phyloP scores from a whole-genome alignment of 2,797 vertebrate genomes.

The Myiotriccus ornatus region DNA sequence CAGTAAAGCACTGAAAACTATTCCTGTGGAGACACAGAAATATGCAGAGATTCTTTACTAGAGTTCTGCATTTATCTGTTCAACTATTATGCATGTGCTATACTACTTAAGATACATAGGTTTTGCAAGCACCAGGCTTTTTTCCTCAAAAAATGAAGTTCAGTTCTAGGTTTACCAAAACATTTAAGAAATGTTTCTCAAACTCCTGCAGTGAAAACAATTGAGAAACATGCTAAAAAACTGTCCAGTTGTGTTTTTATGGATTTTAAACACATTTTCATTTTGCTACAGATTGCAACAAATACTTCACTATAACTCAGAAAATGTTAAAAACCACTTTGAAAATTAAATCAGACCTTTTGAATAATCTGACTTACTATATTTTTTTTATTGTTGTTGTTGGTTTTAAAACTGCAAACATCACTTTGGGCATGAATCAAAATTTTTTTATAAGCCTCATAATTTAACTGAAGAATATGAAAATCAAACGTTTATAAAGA shows the following conservation, averaged over 20 bases:
- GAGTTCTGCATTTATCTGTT: not conserved
- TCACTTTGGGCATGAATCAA: not conserved
- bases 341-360: not conserved
- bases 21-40: not conserved
- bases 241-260: not conserved
- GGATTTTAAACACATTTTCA: not conserved
- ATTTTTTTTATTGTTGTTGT: not conserved
- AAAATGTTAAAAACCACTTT: not conserved
- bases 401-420: not conserved
- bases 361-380: not conserved
- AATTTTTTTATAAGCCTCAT: not conserved
- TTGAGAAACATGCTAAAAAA: not conserved
- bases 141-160: not conserved
- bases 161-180: not conserved
- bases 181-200: not conserved
- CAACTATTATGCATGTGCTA: not conserved
- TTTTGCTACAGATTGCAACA: not conserved
- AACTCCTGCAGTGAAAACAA: not conserved
- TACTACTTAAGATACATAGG: accelerated
- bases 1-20: not conserved
- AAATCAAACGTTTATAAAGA: not conserved
- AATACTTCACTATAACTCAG: not conserved
- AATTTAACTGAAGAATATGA: not conserved
- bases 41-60: not conserved
- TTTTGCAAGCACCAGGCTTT: not conserved